phyloP scores from a whole-genome alignment of 2,888 invertebrate species.

The Miltochrista miniata region DNA sequence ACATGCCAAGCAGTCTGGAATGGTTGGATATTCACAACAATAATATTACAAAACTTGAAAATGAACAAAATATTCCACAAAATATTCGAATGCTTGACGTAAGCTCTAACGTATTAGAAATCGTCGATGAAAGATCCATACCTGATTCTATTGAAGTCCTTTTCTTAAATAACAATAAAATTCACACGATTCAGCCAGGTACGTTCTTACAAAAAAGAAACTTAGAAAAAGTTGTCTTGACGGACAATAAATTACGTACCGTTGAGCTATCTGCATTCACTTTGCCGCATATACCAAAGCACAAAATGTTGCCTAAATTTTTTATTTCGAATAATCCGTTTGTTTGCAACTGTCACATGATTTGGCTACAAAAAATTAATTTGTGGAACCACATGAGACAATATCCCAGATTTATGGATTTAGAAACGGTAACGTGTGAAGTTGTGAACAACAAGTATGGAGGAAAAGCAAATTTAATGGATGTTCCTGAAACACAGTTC shows the following conservation, averaged over 20 bases:
- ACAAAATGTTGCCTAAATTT: constrained; percentile 89
- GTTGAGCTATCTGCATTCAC: constrained; percentile 89
- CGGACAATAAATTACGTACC: constrained; percentile 88
- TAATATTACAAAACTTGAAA: constrained; percentile 88
- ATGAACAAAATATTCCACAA: constrained; percentile 87
- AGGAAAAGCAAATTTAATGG: constrained; percentile 86
- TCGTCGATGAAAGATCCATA: constrained; percentile 87
- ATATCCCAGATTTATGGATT: constrained; percentile 90
- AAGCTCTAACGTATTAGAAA: constrained; percentile 88
- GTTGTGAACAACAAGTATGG: constrained; percentile 87
- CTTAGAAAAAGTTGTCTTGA: constrained; percentile 90
- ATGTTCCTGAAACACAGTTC: constrained; percentile 89
- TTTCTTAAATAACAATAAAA: constrained; percentile 90
- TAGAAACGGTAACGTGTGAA: constrained; percentile 89
- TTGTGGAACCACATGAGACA: constrained; percentile 88
- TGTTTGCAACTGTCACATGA: constrained; percentile 93
- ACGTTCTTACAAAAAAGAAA: constrained; percentile 88
- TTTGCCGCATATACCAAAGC: constrained; percentile 85
- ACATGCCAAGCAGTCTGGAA: constrained; percentile 89
- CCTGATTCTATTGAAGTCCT: constrained; percentile 90
- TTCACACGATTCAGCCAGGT: constrained; percentile 87
- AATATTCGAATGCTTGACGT: constrained; percentile 90
- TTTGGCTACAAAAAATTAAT: constrained; percentile 92
- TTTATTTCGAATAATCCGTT: constrained; percentile 93
- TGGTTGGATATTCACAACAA: constrained; percentile 93